phyloP scores from a whole-genome alignment of 2,797 vertebrate species.

The Rhadinocentrus ornatus region DNA sequence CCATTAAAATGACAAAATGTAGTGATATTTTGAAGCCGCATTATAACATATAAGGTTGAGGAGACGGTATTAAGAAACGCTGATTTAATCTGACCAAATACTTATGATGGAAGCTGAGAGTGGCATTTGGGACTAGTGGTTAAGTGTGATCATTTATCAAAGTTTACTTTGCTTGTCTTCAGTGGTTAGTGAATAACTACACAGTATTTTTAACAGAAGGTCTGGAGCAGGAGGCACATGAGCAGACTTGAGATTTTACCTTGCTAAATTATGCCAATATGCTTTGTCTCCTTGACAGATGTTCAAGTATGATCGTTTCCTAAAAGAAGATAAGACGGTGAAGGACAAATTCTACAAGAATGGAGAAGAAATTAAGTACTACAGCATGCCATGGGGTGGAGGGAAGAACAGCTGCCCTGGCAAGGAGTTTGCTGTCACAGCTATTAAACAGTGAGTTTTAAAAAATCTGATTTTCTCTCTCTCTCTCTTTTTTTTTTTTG shows the following conservation, averaged over 20 bases:
- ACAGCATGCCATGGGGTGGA: constrained; percentile 92
- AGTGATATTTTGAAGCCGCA: constrained; percentile 4
- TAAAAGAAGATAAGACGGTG: constrained; percentile 82
- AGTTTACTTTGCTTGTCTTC: constrained; percentile 24
- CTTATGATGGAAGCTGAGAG: constrained; percentile 40
- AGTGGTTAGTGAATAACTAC: constrained; percentile 1
- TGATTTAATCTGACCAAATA: constrained; percentile 42
- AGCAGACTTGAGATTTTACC: constrained; percentile 4
- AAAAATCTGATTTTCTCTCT: neutral
- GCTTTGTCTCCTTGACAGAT: constrained; percentile 53
- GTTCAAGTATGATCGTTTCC: constrained; percentile 90
- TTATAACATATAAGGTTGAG: constrained; percentile 16
- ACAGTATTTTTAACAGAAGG: constrained; percentile 14
- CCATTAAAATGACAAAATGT: neutral
- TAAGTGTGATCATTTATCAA: constrained; percentile 22
- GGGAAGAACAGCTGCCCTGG: constrained; percentile 88
- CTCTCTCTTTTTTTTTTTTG: neutral
- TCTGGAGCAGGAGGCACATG: neutral
- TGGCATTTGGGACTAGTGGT: constrained; percentile 13
- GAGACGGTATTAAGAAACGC: constrained; percentile 38
- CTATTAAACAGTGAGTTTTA: constrained; percentile 87
- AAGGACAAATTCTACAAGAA: constrained; percentile 87
- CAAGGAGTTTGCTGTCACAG: constrained; percentile 85
- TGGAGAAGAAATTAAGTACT: constrained; percentile 83
- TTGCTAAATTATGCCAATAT: neutral